Base-by-base conservation (phyloP, 2,797 vertebrate species). In the Mormyrus hasselquistii region DNA sequence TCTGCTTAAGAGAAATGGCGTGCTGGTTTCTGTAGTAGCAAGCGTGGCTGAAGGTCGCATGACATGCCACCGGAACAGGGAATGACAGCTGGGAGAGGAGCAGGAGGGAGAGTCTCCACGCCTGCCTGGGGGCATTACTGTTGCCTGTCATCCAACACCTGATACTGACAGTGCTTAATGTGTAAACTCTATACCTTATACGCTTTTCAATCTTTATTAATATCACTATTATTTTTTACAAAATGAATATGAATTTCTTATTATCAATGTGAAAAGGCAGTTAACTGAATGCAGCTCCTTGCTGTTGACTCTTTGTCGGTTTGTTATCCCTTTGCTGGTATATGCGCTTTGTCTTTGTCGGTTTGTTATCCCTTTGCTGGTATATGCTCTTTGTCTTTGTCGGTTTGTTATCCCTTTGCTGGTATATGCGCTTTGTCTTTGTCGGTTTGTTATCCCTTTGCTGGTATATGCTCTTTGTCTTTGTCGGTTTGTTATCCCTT, bases 381-480 rank as follows among this genome's bases (percentile, higher is more conserved):
- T 93, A 91, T 92, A 90, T 52, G 52, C 92, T 93, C 91, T 93
- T 90, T 91, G 90, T 93, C n/a, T n/a, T n/a, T n/a, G n/a, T n/a
- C n/a, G n/a, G n/a, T 93, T 90, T 88, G 91, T 52, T 50, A 85
- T 3, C 19, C 52, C 83, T 93, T 91, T 90, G 89, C 92, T 91
- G 88, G 47, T 93, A 91, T 92, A 90, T 52, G 52, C 92, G 93
- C 91, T 93, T 90, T 91, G 90, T 93, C n/a, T n/a, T n/a, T n/a
- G n/a, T n/a, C n/a, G n/a, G n/a, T 93, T 90, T 88, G 91, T 52
- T 50, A 85, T 3, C 19, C 52, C 83, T 93, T 91, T 90, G 89
- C 92, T 91, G 88, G 47, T 93, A 91, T 92, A 90, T 52, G 52
- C 92, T 93, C 91, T 93, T 90, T 91, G 90, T 88, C 89, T 91